Conservation (phyloP, 2,797 vertebrate genomes). For the Octomys mimax region DNA sequence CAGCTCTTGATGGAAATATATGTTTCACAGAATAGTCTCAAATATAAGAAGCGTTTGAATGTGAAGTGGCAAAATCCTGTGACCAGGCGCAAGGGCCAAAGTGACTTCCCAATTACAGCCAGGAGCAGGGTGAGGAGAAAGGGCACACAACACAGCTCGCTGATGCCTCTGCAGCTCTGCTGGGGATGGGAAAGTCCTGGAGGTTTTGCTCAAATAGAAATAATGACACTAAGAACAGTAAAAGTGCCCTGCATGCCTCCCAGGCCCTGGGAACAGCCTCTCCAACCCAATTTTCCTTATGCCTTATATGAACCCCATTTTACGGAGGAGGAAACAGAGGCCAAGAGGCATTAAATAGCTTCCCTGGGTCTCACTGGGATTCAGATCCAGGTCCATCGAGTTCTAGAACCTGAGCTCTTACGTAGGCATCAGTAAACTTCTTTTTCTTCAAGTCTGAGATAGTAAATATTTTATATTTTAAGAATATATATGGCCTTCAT, state of each 20-base stretch:
- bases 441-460: not conserved
- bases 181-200: not conserved
- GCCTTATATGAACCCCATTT: not conserved
- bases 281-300: not conserved
- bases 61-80: constrained; percentile 57
- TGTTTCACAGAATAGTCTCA: constrained; percentile 66
- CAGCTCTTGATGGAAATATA: constrained; percentile 80
- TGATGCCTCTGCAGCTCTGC: not conserved
- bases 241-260: not conserved
- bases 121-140: not conserved
- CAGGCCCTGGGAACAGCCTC: not conserved
- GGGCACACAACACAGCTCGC: not conserved
- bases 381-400: not conserved
- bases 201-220: not conserved
- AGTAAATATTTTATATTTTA: not conserved
- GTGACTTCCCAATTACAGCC: constrained; percentile 33
- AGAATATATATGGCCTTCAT: not conserved
- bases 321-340: not conserved
- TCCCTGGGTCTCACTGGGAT: not conserved
- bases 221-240: not conserved
- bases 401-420: not conserved
- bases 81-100: constrained; percentile 51
- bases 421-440: not conserved
- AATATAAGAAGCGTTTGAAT: constrained; percentile 44
- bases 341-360: not conserved